Percentiles rank a stretch among this genome's conserved stretches.
Evolutionary conservation across 2,888 invertebrate species (phyloP).

Genomic region (Cactoblastis cactorum): DNA sequence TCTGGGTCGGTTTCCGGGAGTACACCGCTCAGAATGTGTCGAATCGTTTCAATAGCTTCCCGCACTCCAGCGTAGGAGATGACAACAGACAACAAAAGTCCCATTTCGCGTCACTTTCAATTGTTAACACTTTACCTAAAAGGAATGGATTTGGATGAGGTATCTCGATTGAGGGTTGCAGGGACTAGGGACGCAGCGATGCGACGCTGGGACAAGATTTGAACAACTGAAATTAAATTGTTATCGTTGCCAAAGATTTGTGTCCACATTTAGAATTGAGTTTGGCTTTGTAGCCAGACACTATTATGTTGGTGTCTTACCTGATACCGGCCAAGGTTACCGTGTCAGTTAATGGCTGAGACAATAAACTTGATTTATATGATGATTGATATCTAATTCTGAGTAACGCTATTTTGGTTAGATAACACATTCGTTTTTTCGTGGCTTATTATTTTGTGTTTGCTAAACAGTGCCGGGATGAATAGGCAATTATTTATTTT

Average conservation of each 20-base stretch:
- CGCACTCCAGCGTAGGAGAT: conserved; percentile 87
- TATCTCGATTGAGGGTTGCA: conserved; percentile 43
- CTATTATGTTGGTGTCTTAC: conserved; percentile 42
- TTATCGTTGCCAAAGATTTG: conserved; percentile 74
- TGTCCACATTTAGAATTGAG: conserved; percentile 70
- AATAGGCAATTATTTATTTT: no score
- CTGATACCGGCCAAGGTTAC: conserved; percentile 49
- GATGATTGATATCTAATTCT: conserved; percentile 30
- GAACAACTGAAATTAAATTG: conserved; percentile 79
- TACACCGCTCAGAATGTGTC: conserved; percentile 69
- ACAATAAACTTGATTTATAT: conserved; percentile 32
- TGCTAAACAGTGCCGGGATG: no score
- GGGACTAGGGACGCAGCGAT: conserved; percentile 65
- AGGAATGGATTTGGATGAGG: conserved; percentile 43
- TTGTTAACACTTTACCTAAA: conserved; percentile 35
- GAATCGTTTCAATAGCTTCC: conserved; percentile 82
- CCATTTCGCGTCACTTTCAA: conserved; percentile 79
- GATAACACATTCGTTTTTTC: no score
- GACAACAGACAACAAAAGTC: conserved; percentile 85
- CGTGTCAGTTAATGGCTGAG: conserved; percentile 36
- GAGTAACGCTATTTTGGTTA: conserved; percentile 5
- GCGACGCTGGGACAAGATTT: conserved; percentile 70
- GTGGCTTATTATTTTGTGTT: no score
- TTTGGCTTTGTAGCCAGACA: conserved; percentile 67
- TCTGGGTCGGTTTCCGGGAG: conserved; percentile 60